These are phyloP conservation scores for Emys orbicularis DNA, from an alignment of 2,797 vertebrate genomes.

Conservation along the genomic window DNA sequence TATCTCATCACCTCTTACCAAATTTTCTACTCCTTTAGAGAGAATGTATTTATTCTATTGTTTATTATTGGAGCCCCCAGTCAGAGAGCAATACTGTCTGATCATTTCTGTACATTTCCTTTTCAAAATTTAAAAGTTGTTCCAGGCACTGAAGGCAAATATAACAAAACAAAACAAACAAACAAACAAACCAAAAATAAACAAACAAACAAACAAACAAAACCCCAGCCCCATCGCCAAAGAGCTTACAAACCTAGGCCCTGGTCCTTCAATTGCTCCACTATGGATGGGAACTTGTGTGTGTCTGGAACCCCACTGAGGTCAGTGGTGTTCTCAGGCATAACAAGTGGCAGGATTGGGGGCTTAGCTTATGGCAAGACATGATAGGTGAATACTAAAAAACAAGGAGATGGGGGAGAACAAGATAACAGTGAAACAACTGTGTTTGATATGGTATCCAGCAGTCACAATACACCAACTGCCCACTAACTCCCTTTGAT, in stretches of 20 bases:
- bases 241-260: not conserved
- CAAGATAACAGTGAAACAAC: not conserved
- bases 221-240: not conserved
- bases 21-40: not conserved
- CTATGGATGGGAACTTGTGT: not conserved
- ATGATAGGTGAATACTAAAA: not conserved
- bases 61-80: not conserved
- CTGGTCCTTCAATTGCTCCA: not conserved
- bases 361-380: not conserved
- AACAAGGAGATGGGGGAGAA: not conserved
- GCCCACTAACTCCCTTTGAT: not conserved
- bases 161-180: not conserved
- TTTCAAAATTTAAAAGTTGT: not conserved
- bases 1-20: not conserved
- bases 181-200: no score
- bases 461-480: fast-evolving
- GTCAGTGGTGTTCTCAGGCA: not conserved
- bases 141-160: not conserved
- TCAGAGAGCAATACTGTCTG: not conserved
- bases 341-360: not conserved
- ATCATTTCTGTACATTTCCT: not conserved
- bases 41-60: not conserved
- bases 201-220: no score
- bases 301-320: not conserved
- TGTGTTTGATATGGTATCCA: not conserved